Conservation (phyloP, 2,113 vertebrate species). For the Ptilorrhoa leucosticta region DNA sequence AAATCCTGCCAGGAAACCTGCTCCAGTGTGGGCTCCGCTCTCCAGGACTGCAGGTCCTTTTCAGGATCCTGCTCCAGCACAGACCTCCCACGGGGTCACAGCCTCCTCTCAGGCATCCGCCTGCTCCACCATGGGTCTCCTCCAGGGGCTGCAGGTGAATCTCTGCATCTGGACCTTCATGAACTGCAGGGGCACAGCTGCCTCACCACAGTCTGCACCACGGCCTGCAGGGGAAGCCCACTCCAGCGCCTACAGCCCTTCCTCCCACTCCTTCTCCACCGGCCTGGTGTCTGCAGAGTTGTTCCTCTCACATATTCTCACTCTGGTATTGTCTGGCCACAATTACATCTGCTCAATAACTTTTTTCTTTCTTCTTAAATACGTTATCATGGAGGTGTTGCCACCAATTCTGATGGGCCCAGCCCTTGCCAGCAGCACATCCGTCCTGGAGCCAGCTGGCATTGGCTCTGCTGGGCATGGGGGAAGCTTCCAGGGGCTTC, state of each 20-base stretch:
- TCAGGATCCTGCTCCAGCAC: background rate
- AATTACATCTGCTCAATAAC: background rate
- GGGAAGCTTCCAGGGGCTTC: background rate
- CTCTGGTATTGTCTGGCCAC: background rate
- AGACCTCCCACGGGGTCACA: background rate
- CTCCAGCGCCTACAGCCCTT: too few species aligned
- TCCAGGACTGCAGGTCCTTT: background rate
- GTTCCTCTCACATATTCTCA: background rate
- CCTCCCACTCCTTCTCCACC: background rate
- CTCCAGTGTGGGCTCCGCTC: background rate
- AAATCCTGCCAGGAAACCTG: background rate
- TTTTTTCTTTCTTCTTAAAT: background rate
- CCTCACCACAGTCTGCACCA: background rate
- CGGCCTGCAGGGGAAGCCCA: background rate
- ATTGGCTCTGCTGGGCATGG: background rate
- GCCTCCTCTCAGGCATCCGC: background rate
- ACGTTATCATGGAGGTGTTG: fast-evolving
- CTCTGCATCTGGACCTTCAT: background rate
- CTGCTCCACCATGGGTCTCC: background rate
- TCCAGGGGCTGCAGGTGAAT: background rate
- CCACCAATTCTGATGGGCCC: too few species aligned
- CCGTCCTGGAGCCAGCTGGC: background rate
- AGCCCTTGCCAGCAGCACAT: background rate
- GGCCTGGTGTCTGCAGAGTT: too few species aligned
- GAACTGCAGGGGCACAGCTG: background rate